Conservation (phyloP, 2,113 vertebrate species). For the Hippocampus barbouri region DNA sequence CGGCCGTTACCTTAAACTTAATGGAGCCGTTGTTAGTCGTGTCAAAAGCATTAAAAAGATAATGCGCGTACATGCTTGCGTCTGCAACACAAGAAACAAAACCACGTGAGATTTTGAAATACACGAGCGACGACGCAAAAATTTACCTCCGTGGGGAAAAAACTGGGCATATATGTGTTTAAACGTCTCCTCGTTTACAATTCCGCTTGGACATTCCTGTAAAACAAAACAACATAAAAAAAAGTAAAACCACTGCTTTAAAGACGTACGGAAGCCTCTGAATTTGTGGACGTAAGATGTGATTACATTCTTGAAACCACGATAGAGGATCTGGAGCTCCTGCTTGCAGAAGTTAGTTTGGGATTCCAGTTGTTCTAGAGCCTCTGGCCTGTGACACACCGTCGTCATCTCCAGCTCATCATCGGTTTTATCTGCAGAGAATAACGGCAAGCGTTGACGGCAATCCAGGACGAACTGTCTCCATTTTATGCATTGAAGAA, state of each 20-base stretch:
- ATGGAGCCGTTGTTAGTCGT: conserved; percentile 90
- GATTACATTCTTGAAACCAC: conserved; percentile 95
- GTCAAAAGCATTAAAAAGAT: conserved; percentile 96
- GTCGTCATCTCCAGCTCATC: conserved; percentile 95
- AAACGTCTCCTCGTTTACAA: conserved; percentile 96
- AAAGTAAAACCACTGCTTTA: not conserved
- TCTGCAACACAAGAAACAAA: conserved; percentile 73
- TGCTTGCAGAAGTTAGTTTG: conserved; percentile 95
- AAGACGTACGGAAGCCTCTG: not conserved
- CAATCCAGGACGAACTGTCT: not conserved
- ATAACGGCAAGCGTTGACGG: no score
- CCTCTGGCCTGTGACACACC: conserved; percentile 91
- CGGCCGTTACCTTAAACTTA: conserved; percentile 89
- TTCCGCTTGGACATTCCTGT: conserved; percentile 96
- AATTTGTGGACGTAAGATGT: not conserved
- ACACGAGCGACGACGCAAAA: not conserved
- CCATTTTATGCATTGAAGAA: no score
- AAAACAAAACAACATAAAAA: no score
- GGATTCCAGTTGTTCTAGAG: conserved; percentile 90
- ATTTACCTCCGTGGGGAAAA: conserved; percentile 95
- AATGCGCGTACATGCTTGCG: conserved; percentile 94
- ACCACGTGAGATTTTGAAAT: not conserved
- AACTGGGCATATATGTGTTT: conserved; percentile 99
- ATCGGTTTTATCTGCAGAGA: conserved; percentile 83
- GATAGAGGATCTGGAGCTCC: conserved; percentile 95